These are phyloP conservation scores for Diplazon laetatorius DNA, from an alignment of 2,888 invertebrate genomes.

Conservation along the genomic window DNA sequence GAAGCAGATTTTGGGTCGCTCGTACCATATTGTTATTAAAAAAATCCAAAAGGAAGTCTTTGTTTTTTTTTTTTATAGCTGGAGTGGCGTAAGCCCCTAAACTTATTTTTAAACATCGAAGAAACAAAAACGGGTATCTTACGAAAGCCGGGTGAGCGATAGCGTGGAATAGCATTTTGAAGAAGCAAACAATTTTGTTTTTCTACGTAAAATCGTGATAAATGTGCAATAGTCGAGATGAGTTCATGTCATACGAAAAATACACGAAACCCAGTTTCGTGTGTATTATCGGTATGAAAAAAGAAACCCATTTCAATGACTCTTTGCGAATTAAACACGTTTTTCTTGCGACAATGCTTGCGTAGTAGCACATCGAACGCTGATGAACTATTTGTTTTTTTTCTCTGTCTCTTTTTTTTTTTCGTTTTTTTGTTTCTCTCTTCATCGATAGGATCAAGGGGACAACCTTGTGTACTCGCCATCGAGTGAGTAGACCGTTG, in stretches of 20 bases:
- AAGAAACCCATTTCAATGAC: constrained; percentile 8
- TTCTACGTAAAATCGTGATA: neutral
- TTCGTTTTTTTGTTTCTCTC: too few species aligned
- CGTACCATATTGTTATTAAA: too few species aligned
- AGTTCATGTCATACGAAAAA: neutral
- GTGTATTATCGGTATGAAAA: neutral
- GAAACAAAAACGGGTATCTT: constrained; percentile 25
- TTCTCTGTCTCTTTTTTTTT: too few species aligned
- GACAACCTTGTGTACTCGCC: constrained; percentile 81
- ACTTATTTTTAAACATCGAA: neutral
- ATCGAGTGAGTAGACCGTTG: constrained; percentile 79
- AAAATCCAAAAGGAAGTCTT: too few species aligned
- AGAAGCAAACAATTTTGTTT: constrained; percentile 38
- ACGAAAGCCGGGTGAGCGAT: constrained; percentile 48
- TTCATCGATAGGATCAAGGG: constrained; percentile 55
- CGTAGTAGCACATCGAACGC: constrained; percentile 36
- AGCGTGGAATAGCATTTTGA: constrained; percentile 33
- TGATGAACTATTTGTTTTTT: constrained; percentile 14
- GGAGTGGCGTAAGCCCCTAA: too few species aligned
- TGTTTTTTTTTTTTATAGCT: too few species aligned
- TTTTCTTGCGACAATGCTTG: constrained; percentile 39
- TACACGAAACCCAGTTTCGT: neutral
- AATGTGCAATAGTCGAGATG: neutral
- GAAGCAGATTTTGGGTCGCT: too few species aligned
- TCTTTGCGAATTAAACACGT: constrained; percentile 30